Evolutionary conservation across 1,140 invertebrate genomes (phyloP).

Genomic region (Drosophila rhopaloa): DNA sequence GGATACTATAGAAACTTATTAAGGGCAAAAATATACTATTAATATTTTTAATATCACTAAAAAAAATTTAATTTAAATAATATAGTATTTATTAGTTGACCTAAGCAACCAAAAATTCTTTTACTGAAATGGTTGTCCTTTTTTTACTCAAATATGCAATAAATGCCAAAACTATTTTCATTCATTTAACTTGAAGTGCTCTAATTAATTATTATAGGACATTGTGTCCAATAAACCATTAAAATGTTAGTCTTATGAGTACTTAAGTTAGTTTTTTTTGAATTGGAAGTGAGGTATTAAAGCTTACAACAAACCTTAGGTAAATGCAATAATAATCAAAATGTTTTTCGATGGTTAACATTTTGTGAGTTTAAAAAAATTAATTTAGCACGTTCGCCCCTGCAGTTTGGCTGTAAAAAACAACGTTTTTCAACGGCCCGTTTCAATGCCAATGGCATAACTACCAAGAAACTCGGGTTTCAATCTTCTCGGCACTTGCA

Average conservation of each 20-base stretch:
- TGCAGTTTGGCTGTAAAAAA: constrained; percentile 18
- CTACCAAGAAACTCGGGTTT: constrained; percentile 21
- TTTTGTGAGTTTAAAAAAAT: constrained; percentile 9
- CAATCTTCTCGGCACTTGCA: constrained; percentile 15
- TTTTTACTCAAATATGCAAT: too few species aligned
- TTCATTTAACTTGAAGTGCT: too few species aligned
- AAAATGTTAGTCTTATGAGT: too few species aligned
- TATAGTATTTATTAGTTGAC: too few species aligned
- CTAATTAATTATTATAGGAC: too few species aligned
- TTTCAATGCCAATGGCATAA: constrained; percentile 25
- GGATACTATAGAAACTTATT: background rate
- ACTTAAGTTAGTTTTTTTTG: background rate
- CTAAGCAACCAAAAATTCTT: too few species aligned
- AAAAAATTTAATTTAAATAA: too few species aligned
- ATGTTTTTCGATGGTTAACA: background rate
- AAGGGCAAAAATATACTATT: too few species aligned
- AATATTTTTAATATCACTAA: too few species aligned
- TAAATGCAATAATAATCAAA: background rate
- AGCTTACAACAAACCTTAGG: background rate
- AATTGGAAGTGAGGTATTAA: background rate
- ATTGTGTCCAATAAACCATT: too few species aligned
- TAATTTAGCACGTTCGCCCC: constrained; percentile 13
- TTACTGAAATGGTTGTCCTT: too few species aligned
- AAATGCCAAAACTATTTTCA: too few species aligned
- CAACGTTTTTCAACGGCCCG: constrained; percentile 8